Base-by-base conservation (phyloP, 2,113 vertebrate genomes). In the Corapipo altera region DNA sequence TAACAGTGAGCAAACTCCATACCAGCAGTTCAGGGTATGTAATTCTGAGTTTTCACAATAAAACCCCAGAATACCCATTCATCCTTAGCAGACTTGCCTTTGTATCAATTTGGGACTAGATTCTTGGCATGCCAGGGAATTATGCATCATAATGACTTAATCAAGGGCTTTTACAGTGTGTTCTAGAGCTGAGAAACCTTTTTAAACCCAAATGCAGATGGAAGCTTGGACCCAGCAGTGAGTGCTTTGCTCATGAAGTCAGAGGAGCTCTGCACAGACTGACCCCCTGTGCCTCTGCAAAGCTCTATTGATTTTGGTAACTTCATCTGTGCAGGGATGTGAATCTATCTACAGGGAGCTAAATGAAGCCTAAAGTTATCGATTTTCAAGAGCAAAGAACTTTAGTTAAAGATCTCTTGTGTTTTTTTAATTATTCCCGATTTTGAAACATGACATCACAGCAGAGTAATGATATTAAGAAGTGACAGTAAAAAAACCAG, bases 241-340 rank as follows among this genome's bases (percentile, higher is more conserved):
- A 93, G 92, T 92, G 93, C 73, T 92, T 96, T 90, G 48, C 85
- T 88, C 61, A 78, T 91, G 88, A 96, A 91, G 90, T 93, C 92
- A 95, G 92, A 94, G 82, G 67, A 90, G 90, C 88, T 74, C 67
- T 67, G 90, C 82, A 88, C 79, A 66, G 71, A 28, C 88, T 85
- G 92, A 96, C 71, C 74, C 65, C 51, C 58, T 24, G 59, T 74
- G 93, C 92, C 88, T 92, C 82, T 61, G 79, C 91, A 88, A 95
- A 86, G 79, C 90, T 90, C 61, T 93, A 81, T 96, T 92, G 95
- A 94, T 96, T 93, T 90, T 80, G 57, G 79, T 95, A 94, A 96
- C 88, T 96, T 94, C 93, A 95, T 94, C 95, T 93, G 85, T 86
- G 79, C 79, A 71, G 88, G 79, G 79, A 74, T 76, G 73, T 83